Conservation (phyloP, 1,140 invertebrate species). For the Drosophila santomea region DNA sequence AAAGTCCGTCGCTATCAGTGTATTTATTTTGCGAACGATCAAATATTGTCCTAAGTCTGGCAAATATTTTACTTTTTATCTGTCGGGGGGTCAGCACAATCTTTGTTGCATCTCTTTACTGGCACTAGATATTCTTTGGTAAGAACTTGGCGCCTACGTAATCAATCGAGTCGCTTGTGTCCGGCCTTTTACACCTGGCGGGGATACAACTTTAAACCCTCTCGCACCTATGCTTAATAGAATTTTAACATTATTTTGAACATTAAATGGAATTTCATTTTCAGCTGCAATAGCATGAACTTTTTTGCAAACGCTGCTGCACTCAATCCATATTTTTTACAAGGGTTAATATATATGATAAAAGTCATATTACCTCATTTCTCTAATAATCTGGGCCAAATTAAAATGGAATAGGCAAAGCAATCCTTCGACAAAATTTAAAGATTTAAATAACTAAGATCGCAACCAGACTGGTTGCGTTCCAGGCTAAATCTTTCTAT, state of each 20-base stretch:
- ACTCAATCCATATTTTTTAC: neutral
- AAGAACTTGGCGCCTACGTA: slow-evolving; percentile 2
- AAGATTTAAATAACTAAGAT: neutral
- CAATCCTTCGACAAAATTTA: too few relatives aligned
- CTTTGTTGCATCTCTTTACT: slow-evolving; percentile 12
- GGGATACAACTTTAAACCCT: too few relatives aligned
- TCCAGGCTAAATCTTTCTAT: too few relatives aligned
- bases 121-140: neutral
- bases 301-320: too few relatives aligned
- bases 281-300: too few relatives aligned
- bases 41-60: slow-evolving; percentile 32
- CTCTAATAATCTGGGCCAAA: neutral
- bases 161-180: neutral
- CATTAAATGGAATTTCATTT: too few relatives aligned
- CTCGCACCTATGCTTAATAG: too few relatives aligned
- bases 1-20: slow-evolving; percentile 45
- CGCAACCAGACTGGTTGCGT: too few relatives aligned
- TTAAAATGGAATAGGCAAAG: too few relatives aligned
- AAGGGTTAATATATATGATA: neutral
- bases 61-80: slow-evolving; percentile 16
- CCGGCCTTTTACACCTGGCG: too few relatives aligned
- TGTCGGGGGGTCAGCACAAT: neutral
- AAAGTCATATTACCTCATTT: neutral
- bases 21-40: slow-evolving; percentile 47
- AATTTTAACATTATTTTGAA: too few relatives aligned